Evolutionary conservation across 1,140 invertebrate species (phyloP).

Genomic region (Cydia strobilella): DNA sequence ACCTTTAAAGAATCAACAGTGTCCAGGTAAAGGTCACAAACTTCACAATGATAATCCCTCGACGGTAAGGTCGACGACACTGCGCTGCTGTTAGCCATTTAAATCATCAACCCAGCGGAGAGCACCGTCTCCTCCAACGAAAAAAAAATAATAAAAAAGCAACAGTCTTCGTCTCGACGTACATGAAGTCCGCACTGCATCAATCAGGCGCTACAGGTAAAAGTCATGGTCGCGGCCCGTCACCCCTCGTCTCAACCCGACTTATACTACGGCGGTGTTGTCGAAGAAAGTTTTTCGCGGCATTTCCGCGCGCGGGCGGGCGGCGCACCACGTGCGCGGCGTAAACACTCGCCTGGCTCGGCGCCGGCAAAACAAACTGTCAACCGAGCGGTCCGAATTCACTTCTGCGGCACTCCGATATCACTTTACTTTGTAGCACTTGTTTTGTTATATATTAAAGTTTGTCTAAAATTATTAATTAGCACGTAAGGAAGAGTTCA

Average conservation of each 20-base stretch:
- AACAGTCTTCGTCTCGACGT: slow-evolving; percentile 59
- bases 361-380: slow-evolving; percentile 26
- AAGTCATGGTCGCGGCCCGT: slow-evolving; percentile 61
- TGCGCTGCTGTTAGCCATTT: slow-evolving; percentile 80
- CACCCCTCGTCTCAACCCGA: slow-evolving; percentile 46
- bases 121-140: slow-evolving; percentile 75
- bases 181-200: slow-evolving; percentile 63
- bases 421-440: slow-evolving; percentile 13
- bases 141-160: slow-evolving; percentile 76
- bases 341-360: slow-evolving; percentile 63
- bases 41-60: slow-evolving; percentile 84
- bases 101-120: slow-evolving; percentile 73
- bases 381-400: slow-evolving; percentile 47
- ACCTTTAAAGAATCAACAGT: slow-evolving; percentile 87
- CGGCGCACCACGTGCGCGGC: slow-evolving; percentile 70
- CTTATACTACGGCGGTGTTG: slow-evolving; percentile 66
- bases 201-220: slow-evolving; percentile 66
- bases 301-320: slow-evolving; percentile 63
- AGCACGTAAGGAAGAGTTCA: not conserved
- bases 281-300: slow-evolving; percentile 75
- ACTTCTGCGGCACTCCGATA: slow-evolving; percentile 32
- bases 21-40: slow-evolving; percentile 87
- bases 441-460: slow-evolving; percentile 11
- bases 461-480: slow-evolving; percentile 5
- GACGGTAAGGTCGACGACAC: slow-evolving; percentile 74